These are phyloP conservation scores for Percina caprodes DNA, from an alignment of 2,113 vertebrate species.

Conservation along the genomic window DNA sequence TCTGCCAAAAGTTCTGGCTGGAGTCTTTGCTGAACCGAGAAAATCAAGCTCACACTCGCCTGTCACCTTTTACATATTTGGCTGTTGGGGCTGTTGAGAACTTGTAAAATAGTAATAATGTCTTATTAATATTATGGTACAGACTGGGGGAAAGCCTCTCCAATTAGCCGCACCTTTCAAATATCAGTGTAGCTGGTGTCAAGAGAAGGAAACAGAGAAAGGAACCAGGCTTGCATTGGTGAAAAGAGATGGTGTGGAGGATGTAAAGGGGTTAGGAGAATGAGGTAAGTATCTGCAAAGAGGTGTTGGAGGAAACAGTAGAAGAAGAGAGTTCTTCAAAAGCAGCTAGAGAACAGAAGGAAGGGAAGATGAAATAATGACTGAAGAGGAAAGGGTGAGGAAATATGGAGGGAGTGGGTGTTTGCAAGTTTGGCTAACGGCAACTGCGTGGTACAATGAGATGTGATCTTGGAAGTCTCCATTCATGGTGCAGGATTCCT, in stretches of 20 bases:
- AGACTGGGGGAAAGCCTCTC: not conserved
- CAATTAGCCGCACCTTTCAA: conserved; percentile 13
- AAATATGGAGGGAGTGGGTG: conserved; percentile 31
- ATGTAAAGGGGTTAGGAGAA: conserved; percentile 1
- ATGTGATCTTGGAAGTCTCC: conserved; percentile 41
- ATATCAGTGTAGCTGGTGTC: conserved; percentile 1
- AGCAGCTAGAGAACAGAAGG: conserved; percentile 3
- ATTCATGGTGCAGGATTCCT: conserved; percentile 45
- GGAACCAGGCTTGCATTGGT: not conserved
- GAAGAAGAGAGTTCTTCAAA: conserved; percentile 21
- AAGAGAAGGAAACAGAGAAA: conserved; percentile 1
- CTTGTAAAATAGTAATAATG: not conserved
- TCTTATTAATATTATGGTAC: not conserved
- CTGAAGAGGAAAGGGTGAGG: conserved; percentile 21
- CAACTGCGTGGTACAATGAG: conserved; percentile 16
- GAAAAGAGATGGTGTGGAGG: conserved; percentile 18
- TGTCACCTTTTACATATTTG: not conserved
- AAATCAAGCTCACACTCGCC: conserved; percentile 14
- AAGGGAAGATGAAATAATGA: conserved; percentile 1
- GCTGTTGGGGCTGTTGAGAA: not conserved
- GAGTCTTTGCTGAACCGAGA: not conserved
- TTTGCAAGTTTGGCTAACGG: conserved; percentile 23
- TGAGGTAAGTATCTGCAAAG: conserved; percentile 54
- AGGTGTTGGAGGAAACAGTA: conserved; percentile 17
- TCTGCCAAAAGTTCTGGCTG: conserved; percentile 9